Percentiles rank a stretch among this genome's conserved stretches.
Evolutionary conservation across 2,888 invertebrate species (phyloP).

Genomic region (Leptopilina syphax): DNA sequence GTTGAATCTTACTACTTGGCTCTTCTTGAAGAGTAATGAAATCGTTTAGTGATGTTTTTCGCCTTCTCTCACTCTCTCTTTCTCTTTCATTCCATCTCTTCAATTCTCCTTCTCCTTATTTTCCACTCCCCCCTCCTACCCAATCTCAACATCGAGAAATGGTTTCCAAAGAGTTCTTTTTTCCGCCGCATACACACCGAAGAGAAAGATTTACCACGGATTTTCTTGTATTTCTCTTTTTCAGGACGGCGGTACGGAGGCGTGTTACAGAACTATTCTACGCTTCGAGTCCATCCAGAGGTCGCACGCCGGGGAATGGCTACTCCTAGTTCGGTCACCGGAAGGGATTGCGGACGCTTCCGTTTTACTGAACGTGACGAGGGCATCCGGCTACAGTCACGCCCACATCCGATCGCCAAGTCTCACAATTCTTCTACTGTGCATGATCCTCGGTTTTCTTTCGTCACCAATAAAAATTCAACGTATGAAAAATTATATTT

Average conservation of each 20-base stretch:
- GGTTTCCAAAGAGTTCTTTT: too few relatives aligned
- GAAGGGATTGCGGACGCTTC: conserved; percentile 82
- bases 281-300: conserved; percentile 80
- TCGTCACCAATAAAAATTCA: conserved; percentile 50
- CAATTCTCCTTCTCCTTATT: conserved; percentile 13
- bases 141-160: conserved; percentile 9
- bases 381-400: conserved; percentile 69
- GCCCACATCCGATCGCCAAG: conserved; percentile 63
- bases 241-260: conserved; percentile 79
- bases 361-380: conserved; percentile 82
- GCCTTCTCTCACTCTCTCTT: not conserved
- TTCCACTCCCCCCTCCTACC: not conserved
- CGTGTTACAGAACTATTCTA: conserved; percentile 81
- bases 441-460: conserved; percentile 60
- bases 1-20: conserved; percentile 24
- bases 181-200: conserved; percentile 8
- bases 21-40: conserved; percentile 38
- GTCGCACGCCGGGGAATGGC: conserved; percentile 82
- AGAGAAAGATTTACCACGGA: conserved; percentile 16
- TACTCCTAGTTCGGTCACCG: conserved; percentile 81
- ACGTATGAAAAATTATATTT: conserved; percentile 13
- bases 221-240: conserved; percentile 61
- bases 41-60: conserved; percentile 38
- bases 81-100: not conserved
- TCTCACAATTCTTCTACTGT: conserved; percentile 62